Percentiles rank a stretch among this genome's conserved stretches.
Evolutionary conservation across 2,113 vertebrate genomes (phyloP).

Genomic region (Podarcis raffonei): DNA sequence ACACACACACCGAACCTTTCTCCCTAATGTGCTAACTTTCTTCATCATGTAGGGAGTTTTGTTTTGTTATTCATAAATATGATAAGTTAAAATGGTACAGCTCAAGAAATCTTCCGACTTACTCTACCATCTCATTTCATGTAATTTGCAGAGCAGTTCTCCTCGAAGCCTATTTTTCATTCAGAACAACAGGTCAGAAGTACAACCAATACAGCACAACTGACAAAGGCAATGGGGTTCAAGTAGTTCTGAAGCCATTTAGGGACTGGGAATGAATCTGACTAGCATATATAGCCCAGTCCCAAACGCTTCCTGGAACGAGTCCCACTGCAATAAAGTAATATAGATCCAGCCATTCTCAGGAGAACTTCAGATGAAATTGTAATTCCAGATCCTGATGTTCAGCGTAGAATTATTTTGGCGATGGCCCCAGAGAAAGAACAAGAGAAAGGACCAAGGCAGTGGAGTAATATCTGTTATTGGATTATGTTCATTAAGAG

Average conservation of each 20-base stretch:
- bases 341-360: background rate
- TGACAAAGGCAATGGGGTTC: background rate
- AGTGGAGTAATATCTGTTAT: conserved; percentile 1
- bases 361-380: background rate
- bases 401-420: background rate
- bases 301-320: conserved; percentile 7
- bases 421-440: background rate
- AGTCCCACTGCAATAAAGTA: background rate
- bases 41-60: background rate
- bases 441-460: background rate
- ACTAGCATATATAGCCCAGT: background rate
- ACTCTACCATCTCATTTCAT: background rate
- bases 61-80: background rate
- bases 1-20: background rate
- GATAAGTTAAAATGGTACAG: background rate
- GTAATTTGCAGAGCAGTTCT: background rate
- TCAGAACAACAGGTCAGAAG: background rate
- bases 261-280: background rate
- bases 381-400: background rate
- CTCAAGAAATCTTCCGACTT: background rate
- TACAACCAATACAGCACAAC: background rate
- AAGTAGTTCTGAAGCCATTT: background rate
- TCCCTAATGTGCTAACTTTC: background rate
- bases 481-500: conserved; percentile 15
- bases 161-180: background rate